phyloP scores from a whole-genome alignment of 2,797 vertebrate genomes.

The Echiichthys vipera region DNA sequence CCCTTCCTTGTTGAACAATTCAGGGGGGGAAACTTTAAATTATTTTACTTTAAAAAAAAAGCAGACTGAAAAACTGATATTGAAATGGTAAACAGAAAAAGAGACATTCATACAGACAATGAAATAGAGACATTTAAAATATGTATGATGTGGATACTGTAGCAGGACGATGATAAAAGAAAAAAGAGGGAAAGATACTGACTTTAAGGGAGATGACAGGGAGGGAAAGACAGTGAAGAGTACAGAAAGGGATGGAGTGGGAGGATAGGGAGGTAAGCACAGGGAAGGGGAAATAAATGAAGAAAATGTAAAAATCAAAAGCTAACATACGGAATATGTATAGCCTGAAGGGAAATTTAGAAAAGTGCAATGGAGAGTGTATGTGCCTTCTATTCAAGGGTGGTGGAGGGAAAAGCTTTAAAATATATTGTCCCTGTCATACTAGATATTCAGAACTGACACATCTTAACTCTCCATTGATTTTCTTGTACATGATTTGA shows the following conservation, averaged over 20 bases:
- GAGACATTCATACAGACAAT: conserved; percentile 16
- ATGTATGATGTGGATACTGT: conserved; percentile 34
- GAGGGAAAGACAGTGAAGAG: conserved; percentile 24
- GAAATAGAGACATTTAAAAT: conserved; percentile 38
- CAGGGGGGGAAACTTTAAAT: conserved; percentile 23
- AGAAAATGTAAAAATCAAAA: conserved; percentile 44
- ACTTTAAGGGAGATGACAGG: conserved; percentile 42
- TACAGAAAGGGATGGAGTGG: conserved; percentile 32
- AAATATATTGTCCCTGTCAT: conserved; percentile 15
- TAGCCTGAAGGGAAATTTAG: conserved; percentile 51
- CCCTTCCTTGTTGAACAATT: conserved; percentile 13
- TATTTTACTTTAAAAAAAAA: background rate
- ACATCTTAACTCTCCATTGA: background rate
- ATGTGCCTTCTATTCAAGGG: conserved; percentile 34
- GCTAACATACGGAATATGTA: conserved; percentile 37
- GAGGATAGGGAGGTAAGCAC: conserved; percentile 31
- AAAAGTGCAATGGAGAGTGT: conserved; percentile 46
- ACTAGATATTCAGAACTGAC: conserved; percentile 8
- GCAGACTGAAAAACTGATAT: conserved; percentile 6
- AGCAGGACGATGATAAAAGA: conserved; percentile 32
- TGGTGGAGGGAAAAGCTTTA: conserved; percentile 30
- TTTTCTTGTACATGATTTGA: background rate
- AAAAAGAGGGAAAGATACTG: conserved; percentile 16
- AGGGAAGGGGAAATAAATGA: conserved; percentile 51
- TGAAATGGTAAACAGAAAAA: conserved; percentile 39